phyloP scores from a whole-genome alignment of 2,888 invertebrate genomes.

The Xiphydria camelus region DNA sequence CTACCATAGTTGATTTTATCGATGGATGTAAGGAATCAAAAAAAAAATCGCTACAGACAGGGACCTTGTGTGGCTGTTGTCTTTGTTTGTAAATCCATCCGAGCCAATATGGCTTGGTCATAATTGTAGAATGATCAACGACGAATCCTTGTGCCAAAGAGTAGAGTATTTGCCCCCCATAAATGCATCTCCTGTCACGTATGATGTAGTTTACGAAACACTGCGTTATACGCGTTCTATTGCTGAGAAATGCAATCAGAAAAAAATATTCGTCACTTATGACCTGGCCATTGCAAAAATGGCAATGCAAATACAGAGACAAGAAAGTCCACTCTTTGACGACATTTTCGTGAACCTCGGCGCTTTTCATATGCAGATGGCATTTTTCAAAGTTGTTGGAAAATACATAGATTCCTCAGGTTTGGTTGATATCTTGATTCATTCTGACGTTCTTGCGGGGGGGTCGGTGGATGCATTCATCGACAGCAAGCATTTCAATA shows the following conservation, averaged over 20 bases:
- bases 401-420: constrained; percentile 44
- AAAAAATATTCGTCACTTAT: constrained; percentile 37
- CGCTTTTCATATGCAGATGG: constrained; percentile 39
- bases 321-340: constrained; percentile 33
- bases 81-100: no score
- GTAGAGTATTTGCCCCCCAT: constrained; percentile 39
- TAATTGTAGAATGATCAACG: no score
- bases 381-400: constrained; percentile 44
- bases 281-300: constrained; percentile 45
- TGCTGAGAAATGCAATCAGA: constrained; percentile 33
- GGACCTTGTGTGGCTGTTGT: no score
- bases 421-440: constrained; percentile 39
- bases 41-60: no score
- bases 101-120: no score
- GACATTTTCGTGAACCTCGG: constrained; percentile 40
- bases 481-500: constrained; percentile 46
- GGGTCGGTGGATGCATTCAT: constrained; percentile 44
- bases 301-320: constrained; percentile 31
- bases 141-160: no score
- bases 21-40: no score
- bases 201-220: constrained; percentile 40
- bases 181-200: constrained; percentile 37
- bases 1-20: no score
- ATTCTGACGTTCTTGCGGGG: constrained; percentile 38
- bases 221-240: constrained; percentile 28